These are phyloP conservation scores for Hirtodrosophila duncani DNA, from an alignment of 2,888 invertebrate genomes.

Conservation along the genomic window DNA sequence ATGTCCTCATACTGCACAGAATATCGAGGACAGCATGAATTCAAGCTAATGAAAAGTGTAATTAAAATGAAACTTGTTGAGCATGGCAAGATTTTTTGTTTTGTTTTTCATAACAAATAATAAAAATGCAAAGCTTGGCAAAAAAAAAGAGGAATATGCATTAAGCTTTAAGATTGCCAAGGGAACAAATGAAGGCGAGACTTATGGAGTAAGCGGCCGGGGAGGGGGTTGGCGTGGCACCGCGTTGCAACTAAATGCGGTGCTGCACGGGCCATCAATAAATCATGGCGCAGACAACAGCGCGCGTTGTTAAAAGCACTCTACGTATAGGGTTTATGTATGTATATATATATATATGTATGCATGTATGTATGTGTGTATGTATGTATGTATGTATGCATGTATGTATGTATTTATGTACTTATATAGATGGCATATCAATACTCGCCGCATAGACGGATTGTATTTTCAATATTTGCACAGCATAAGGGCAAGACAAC, in stretches of 20 bases:
- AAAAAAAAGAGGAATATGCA: too few species aligned
- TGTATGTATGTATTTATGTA: slow-evolving; percentile 12
- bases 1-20: too few species aligned
- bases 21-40: too few species aligned
- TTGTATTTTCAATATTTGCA: slow-evolving; percentile 71
- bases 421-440: slow-evolving; percentile 58
- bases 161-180: too few species aligned
- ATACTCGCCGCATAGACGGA: slow-evolving; percentile 65
- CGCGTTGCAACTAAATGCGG: slow-evolving; percentile 53
- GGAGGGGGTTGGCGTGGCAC: too few species aligned
- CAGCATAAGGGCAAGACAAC: slow-evolving; percentile 38
- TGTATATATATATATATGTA: slow-evolving; percentile 16
- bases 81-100: too few species aligned
- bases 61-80: too few species aligned
- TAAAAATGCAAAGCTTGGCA: too few species aligned
- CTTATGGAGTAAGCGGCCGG: too few species aligned
- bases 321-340: slow-evolving; percentile 11
- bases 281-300: slow-evolving; percentile 64
- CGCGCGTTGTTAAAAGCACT: slow-evolving; percentile 61
- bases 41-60: too few species aligned
- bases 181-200: too few species aligned
- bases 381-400: neutral
- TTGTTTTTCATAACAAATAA: too few species aligned
- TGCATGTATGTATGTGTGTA: slow-evolving; percentile 1
- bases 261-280: slow-evolving; percentile 55